Evolutionary conservation across 1,140 invertebrate genomes (phyloP), one percentile per base, ranked within the genome.

Genomic region (Drosophila funebris): DNA sequence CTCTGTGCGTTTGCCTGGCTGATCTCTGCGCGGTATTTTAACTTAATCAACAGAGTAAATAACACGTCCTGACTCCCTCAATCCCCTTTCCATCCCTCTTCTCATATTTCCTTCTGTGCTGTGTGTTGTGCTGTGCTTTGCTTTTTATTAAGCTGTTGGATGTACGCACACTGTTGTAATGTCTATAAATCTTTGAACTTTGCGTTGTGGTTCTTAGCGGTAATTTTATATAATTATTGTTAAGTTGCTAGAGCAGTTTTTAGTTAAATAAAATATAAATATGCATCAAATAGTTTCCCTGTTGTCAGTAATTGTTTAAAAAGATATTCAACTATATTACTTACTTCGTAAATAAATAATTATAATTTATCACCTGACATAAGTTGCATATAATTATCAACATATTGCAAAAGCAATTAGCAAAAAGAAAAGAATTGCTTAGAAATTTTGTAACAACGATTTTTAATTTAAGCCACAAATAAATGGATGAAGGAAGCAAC

Each of bases 11-110:
- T 66, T 78, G 67, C 60, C 46, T 63, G 71, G 77, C 58, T 85
- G 82, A 87, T 85, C 82, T 72, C 81, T 82, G 66, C 54, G 61
- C 73, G 73, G 64, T 87, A 76, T 87, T 89, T 88, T 89, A 88
- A 87, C 78, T 87, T 87, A 88, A 87, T 87, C 83, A 89, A 88
- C 75, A 88, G 77, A 88, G 78, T 88, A 88, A 88, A 88, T 88
- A 88, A 88, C 74, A 83, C 61, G 80, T 84, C 64, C 73, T 27
- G 53, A 46, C 18, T 16, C 16, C 7, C 16, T 6, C 6, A 3
- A 8, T 7, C 50, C 43, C n/a, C 6, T 7, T 13, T 7, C 50
- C 43, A 4, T n/a, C 33, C 37, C 13, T 6, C 16, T 20, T 48
- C 37, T 53, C 54, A 58, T 62, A 73, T 75, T 72, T 62, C 46